Evolutionary conservation across 2,113 vertebrate genomes (phyloP).

Genomic region (Pollachius pollachius): DNA sequence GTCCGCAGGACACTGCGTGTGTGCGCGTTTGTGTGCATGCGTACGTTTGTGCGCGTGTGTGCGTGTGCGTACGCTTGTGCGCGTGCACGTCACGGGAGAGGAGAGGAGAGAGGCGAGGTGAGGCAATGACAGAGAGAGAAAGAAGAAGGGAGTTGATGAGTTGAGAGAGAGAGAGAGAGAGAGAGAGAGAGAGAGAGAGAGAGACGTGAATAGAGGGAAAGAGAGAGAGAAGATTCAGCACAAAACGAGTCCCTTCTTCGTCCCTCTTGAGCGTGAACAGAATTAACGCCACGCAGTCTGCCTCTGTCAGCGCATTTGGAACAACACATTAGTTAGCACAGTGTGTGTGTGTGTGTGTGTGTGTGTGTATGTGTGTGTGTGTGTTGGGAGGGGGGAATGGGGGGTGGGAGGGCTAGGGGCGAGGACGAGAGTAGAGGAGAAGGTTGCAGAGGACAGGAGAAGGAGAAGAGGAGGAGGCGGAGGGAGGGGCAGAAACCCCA

Average conservation of each 20-base stretch:
- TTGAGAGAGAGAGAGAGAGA: constrained; percentile 21
- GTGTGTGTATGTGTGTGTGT: too few relatives aligned
- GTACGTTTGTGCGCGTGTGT: too few relatives aligned
- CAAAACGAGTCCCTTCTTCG: constrained; percentile 70
- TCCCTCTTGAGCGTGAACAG: constrained; percentile 58
- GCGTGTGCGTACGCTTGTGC: too few relatives aligned
- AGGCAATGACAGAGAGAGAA: constrained; percentile 1
- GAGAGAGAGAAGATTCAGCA: constrained; percentile 74
- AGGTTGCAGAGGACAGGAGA: not conserved
- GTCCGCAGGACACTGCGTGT: constrained; percentile 36
- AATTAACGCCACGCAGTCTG: constrained; percentile 67
- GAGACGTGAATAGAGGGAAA: constrained; percentile 3
- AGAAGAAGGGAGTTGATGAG: constrained; percentile 1
- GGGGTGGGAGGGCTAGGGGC: constrained; percentile 59
- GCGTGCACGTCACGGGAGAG: constrained; percentile 27
- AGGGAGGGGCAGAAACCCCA: constrained; percentile 44
- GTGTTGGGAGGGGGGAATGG: constrained; percentile 31
- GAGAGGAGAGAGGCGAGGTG: constrained; percentile 23
- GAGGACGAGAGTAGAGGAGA: constrained; percentile 36
- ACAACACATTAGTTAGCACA: constrained; percentile 66
- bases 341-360: too few relatives aligned
- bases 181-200: constrained; percentile 21
- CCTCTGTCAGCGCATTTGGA: constrained; percentile 75
- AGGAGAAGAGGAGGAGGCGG: not conserved
- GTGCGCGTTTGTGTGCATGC: too few relatives aligned